These are phyloP conservation scores for Perdix hodgsoniae DNA, from an alignment of 2,797 vertebrate genomes.

Conservation along the genomic window DNA sequence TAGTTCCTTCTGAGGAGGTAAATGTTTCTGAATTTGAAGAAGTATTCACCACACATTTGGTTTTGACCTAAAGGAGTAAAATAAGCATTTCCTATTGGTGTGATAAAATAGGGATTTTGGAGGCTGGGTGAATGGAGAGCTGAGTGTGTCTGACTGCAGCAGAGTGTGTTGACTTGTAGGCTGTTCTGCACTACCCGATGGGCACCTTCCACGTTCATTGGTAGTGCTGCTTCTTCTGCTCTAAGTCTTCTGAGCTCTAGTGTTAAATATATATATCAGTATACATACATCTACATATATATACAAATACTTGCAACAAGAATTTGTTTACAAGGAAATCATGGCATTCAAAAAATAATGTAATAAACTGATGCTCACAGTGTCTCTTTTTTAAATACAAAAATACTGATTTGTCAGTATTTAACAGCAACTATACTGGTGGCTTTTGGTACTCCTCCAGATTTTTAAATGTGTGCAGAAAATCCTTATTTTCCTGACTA, in stretches of 20 bases:
- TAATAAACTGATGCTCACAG: background rate
- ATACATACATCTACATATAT: too few species aligned
- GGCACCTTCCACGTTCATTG: background rate
- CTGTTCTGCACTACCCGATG: background rate
- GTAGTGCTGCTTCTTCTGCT: background rate
- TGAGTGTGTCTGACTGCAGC: background rate
- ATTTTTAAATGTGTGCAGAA: background rate
- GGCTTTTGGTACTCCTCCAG: background rate
- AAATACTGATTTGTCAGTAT: background rate
- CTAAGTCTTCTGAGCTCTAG: background rate
- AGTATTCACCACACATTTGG: slow-evolving; percentile 4
- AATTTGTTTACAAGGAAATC: background rate
- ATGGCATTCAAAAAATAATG: background rate
- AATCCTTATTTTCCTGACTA: background rate
- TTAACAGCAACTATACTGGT: background rate
- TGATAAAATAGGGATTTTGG: background rate
- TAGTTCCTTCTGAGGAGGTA: background rate
- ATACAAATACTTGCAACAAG: background rate
- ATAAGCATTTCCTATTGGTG: background rate
- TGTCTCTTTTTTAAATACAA: background rate
- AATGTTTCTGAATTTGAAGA: background rate
- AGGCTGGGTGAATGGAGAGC: background rate
- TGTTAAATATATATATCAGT: background rate
- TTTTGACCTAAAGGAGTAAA: background rate
- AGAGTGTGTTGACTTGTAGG: background rate